phyloP scores from a whole-genome alignment of 1,140 invertebrate genomes.

The Neomicropteryx cornuta region DNA sequence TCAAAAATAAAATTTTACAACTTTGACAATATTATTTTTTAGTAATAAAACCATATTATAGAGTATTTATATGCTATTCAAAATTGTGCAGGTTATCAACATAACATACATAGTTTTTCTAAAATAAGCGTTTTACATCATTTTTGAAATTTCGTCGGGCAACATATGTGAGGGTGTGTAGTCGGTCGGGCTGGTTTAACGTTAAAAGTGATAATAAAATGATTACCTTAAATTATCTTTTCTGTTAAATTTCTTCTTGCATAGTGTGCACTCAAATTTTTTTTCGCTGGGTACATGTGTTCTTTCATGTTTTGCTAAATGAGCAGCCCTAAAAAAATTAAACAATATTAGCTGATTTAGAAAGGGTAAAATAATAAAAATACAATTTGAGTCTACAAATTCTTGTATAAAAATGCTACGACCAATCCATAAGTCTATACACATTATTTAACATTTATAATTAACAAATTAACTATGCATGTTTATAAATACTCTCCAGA shows the following conservation, averaged over 20 bases:
- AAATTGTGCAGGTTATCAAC: no score
- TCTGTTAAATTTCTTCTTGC: conserved; percentile 29
- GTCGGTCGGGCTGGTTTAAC: no score
- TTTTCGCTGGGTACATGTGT: conserved; percentile 22
- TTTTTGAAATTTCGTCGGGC: no score
- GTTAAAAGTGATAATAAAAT: no score
- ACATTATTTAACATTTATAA: background rate
- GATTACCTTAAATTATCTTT: conserved; percentile 23
- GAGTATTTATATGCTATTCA: no score
- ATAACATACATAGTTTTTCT: no score
- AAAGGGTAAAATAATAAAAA: conserved; percentile 5
- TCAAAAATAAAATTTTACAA: background rate
- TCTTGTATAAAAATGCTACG: background rate
- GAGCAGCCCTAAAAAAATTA: conserved; percentile 22
- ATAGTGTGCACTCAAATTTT: conserved; percentile 26
- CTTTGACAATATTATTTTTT: background rate
- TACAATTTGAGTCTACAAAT: background rate
- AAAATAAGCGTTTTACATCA: no score
- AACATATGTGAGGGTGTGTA: no score
- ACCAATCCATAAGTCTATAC: conserved; percentile 1
- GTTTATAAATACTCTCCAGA: background rate
- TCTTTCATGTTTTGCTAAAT: conserved; percentile 27
- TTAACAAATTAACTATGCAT: background rate
- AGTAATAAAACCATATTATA: no score
- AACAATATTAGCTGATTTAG: background rate